These are phyloP conservation scores for Avahi laniger DNA, from an alignment of 2,797 vertebrate species.

Conservation along the genomic window DNA sequence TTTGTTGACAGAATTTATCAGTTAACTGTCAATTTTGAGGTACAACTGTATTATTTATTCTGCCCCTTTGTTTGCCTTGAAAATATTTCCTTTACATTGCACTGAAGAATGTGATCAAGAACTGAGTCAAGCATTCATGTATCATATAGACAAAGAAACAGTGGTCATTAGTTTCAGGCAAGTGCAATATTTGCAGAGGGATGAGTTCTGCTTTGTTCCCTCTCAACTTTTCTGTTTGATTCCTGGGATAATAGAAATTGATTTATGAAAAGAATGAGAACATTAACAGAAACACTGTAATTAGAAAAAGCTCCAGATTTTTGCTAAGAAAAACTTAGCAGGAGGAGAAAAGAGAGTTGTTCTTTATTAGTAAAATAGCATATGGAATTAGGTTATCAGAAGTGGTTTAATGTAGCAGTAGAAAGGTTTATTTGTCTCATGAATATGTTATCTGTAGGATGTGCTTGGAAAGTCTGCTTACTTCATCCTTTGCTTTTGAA, in stretches of 20 bases:
- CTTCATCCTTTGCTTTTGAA: background rate
- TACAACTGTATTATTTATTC: background rate
- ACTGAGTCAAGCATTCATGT: background rate
- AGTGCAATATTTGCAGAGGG: background rate
- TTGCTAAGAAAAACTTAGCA: background rate
- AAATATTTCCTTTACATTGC: constrained; percentile 38
- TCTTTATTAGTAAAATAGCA: background rate
- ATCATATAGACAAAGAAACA: constrained; percentile 6
- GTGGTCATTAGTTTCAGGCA: background rate
- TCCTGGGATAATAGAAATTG: background rate
- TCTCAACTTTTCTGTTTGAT: background rate
- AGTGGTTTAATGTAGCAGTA: background rate
- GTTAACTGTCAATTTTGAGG: background rate
- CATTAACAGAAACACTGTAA: constrained; percentile 4
- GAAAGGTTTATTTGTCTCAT: background rate
- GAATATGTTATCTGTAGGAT: background rate
- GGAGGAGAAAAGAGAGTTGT: background rate
- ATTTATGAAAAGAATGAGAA: background rate
- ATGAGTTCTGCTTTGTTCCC: background rate
- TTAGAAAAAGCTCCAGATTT: background rate
- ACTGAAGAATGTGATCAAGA: background rate
- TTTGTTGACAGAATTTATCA: constrained; percentile 3
- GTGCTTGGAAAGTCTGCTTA: background rate
- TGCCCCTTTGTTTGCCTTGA: background rate
- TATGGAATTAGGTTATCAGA: background rate